Evolutionary conservation across 2,113 vertebrate genomes (phyloP).

Genomic region (Corythaixoides concolor): DNA sequence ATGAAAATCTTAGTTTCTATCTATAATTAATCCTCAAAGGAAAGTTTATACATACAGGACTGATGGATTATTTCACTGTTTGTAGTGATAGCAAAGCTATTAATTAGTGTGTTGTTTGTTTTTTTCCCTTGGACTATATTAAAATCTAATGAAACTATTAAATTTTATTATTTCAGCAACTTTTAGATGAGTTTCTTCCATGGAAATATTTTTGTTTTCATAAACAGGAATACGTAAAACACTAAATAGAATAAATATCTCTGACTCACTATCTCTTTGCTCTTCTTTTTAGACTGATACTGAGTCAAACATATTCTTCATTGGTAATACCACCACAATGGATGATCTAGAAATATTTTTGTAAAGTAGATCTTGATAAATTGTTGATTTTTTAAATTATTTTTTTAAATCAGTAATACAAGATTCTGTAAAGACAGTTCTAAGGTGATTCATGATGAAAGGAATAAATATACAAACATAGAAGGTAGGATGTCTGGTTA

Average conservation of each 20-base stretch:
- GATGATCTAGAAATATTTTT: neutral
- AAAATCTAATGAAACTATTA: neutral
- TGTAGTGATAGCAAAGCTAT: neutral
- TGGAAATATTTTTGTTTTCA: neutral
- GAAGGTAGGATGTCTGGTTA: neutral
- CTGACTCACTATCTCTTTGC: neutral
- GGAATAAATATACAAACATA: neutral
- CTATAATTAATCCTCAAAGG: constrained; percentile 19
- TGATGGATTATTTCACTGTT: neutral
- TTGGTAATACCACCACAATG: neutral
- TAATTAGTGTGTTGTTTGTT: neutral
- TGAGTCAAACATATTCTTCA: neutral
- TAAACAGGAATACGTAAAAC: neutral
- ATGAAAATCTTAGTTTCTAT: neutral
- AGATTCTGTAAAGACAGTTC: neutral
- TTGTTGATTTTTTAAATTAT: neutral
- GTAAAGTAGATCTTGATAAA: neutral
- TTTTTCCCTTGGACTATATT: neutral
- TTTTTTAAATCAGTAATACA: neutral
- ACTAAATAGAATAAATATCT: neutral
- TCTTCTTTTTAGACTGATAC: neutral
- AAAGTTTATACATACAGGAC: neutral
- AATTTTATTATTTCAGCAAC: neutral
- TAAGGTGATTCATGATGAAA: constrained; percentile 36
- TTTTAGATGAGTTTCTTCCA: neutral